A percentile compares a stretch with the other conserved stretches of the same genome.
These are phyloP conservation scores for Synaphobranchus kaupii DNA, from an alignment of 2,797 vertebrate genomes.

Conservation along the genomic window DNA sequence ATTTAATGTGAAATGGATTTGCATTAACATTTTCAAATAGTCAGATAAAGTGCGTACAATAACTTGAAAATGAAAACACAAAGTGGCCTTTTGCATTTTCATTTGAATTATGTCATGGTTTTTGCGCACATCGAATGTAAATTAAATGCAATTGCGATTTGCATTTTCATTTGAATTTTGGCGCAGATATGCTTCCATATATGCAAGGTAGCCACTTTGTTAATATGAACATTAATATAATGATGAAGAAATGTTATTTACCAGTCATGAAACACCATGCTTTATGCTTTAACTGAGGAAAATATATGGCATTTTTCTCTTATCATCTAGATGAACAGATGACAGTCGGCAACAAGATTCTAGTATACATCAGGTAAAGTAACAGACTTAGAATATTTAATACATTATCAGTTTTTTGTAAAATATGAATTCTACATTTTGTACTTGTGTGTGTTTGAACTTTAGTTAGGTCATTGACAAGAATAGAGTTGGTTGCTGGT, in stretches of 20 bases:
- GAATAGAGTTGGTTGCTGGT: background rate
- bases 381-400: background rate
- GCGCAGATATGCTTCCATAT: too few relatives aligned
- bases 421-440: background rate
- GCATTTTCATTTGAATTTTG: too few relatives aligned
- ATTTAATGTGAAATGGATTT: background rate
- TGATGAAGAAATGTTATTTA: background rate
- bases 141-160: too few relatives aligned
- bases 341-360: slow-evolving; percentile 34
- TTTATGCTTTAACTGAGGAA: background rate
- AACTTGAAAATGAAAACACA: too few relatives aligned
- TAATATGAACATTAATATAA: background rate
- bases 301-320: background rate
- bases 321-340: slow-evolving; percentile 30
- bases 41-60: too few relatives aligned
- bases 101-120: too few relatives aligned
- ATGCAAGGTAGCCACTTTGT: background rate
- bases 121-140: too few relatives aligned
- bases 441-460: background rate
- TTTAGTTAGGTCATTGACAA: background rate
- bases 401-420: background rate
- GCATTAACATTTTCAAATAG: too few relatives aligned
- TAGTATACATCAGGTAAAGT: slow-evolving; percentile 38
- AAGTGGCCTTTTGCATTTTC: too few relatives aligned
- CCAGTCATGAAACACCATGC: background rate